Base-by-base conservation (phyloP, 2,797 vertebrate species). In the Sphaeramia orbicularis region DNA sequence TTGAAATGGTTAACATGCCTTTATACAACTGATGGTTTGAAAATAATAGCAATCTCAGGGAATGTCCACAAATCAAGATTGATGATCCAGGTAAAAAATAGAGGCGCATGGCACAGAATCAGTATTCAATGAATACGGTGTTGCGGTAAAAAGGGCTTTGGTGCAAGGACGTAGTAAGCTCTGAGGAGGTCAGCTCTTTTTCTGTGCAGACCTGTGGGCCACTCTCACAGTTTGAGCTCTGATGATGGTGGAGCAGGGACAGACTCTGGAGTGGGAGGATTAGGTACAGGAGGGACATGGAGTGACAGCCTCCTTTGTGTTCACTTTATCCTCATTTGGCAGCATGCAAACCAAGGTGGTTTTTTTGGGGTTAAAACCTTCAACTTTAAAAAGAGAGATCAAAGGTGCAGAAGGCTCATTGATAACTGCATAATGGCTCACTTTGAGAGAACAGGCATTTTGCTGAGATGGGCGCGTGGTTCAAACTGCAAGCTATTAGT, bases 381-480 rank as follows among this genome's bases (percentile, higher is more conserved):
- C 48, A 74, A 77, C 59, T 41, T 62, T 83, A 85, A 76, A 78
- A 78, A 71, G 35, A 74, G 76, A 87, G 79, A 88, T 91, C 79
- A 92, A 89, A 91, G 84, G 79, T 40, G 65, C 83, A 72, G 67
- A 51, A 32, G 75, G 79, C 82, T 86, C 81, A 84, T 81, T 91
- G 91, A 90, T 88, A 91, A 84, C 85, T 80, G 68, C 76, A 88
- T 90, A 90, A 93, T 87, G 85, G 78, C 83, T 90, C 84, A 84
- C 84, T 91, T 87, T 81, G 80, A 88, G 75, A 65, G 84, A 85
- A 78, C 81, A 62, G 76, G 58, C 67, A 69, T 86, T 90, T 85
- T 59, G 70, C 79, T 75, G 77, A 84, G 80, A 89, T 78, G 75
- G 60, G 68, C 55, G 13, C 58, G 43, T 65, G 77, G 82, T 88